These are phyloP conservation scores for Lordiphosa stackelbergi DNA, from an alignment of 1,140 invertebrate species.

Conservation along the genomic window DNA sequence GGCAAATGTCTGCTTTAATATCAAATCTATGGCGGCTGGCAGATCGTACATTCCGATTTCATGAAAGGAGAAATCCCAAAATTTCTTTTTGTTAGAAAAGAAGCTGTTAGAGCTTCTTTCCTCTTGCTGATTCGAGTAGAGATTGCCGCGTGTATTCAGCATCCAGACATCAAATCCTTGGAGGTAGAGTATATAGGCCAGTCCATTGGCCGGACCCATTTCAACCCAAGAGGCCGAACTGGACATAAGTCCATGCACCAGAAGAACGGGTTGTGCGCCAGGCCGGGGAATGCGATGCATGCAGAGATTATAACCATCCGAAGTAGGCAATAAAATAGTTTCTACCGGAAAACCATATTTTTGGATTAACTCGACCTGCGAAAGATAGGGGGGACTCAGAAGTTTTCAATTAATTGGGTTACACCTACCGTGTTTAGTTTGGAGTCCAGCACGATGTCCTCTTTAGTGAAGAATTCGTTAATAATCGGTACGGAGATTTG, in stretches of 20 bases:
- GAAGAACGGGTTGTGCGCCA: conserved; percentile 76
- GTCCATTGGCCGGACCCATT: conserved; percentile 78
- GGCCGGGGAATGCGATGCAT: conserved; percentile 72
- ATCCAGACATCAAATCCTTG: conserved; percentile 85
- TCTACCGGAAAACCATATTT: conserved; percentile 80
- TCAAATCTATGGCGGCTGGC: conserved; percentile 82
- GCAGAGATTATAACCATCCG: conserved; percentile 79
- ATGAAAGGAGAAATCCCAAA: conserved; percentile 81
- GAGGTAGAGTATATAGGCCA: conserved; percentile 82
- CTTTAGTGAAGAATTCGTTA: background rate
- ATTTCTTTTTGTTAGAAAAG: conserved; percentile 18
- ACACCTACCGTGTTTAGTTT: conserved; percentile 14
- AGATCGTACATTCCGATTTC: conserved; percentile 85
- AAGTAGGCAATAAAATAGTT: conserved; percentile 77
- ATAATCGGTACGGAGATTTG: too few species aligned
- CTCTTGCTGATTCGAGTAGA: conserved; percentile 78
- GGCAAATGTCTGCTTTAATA: conserved; percentile 78
- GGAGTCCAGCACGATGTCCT: conserved; percentile 4
- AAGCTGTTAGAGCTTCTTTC: too few species aligned
- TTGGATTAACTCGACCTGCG: conserved; percentile 62
- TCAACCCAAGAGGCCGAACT: conserved; percentile 80
- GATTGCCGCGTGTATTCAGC: conserved; percentile 84
- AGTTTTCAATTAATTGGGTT: background rate
- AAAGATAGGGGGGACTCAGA: background rate
- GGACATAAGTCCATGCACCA: conserved; percentile 82